These are phyloP conservation scores for Thermophis baileyi DNA, from an alignment of 2,113 vertebrate species.

Conservation along the genomic window DNA sequence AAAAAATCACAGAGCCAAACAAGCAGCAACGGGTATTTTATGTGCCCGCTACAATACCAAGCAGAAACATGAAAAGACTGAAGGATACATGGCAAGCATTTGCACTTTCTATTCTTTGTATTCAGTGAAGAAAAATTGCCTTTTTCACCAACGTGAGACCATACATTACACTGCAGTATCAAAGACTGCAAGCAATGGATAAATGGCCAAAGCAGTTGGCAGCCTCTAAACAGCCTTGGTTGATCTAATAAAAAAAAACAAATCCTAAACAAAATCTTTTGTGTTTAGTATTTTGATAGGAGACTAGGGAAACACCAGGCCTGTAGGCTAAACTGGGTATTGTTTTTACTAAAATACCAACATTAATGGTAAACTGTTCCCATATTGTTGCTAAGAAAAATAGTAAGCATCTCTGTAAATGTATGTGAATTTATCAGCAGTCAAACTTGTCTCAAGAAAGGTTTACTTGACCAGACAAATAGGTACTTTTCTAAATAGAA, in stretches of 20 bases:
- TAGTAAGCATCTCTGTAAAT: not conserved
- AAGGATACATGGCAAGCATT: accelerated
- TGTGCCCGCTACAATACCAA: not conserved
- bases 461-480: not conserved
- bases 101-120: not conserved
- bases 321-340: not conserved
- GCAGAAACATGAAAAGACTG: not conserved
- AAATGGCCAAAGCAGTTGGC: not conserved
- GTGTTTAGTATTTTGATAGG: not conserved
- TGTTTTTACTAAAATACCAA: not conserved
- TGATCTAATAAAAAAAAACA: not conserved
- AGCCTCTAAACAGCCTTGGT: not conserved
- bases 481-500: not conserved
- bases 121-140: not conserved
- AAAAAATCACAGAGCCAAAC: not conserved
- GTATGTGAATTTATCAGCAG: not conserved
- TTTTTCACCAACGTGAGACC: not conserved
- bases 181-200: not conserved
- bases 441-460: not conserved
- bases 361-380: not conserved
- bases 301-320: not conserved
- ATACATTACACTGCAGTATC: not conserved
- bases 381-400: not conserved
- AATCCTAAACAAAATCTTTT: not conserved
- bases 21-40: not conserved